Conservation (phyloP, 23 tunicate genomes). For the Pegea sp. region DNA sequence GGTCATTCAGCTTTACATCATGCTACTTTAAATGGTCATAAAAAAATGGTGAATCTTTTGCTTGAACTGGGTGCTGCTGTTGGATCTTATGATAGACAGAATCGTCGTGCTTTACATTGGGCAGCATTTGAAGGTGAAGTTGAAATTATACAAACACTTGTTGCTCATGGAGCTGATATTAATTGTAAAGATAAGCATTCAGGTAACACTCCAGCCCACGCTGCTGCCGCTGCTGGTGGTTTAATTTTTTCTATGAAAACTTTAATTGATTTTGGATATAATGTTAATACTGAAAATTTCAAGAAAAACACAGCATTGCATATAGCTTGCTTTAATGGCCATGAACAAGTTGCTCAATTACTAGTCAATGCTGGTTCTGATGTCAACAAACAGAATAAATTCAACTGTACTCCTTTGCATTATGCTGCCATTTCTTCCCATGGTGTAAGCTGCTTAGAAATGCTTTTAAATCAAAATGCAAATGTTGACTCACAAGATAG, state of each 20-base stretch:
- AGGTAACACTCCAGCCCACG: slow-evolving; percentile 85
- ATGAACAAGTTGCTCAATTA: slow-evolving; percentile 76
- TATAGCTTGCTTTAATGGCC: slow-evolving; percentile 85
- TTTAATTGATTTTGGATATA: slow-evolving; percentile 61
- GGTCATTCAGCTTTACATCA: slow-evolving; percentile 76
- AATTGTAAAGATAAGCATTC: slow-evolving; percentile 58
- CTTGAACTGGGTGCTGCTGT: slow-evolving; percentile 54
- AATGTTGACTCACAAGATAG: slow-evolving; percentile 57
- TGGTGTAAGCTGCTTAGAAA: slow-evolving; percentile 63
- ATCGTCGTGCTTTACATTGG: slow-evolving; percentile 81
- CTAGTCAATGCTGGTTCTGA: slow-evolving; percentile 61
- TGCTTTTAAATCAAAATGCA: slow-evolving; percentile 62
- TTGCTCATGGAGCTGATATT: slow-evolving; percentile 84
- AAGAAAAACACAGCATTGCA: slow-evolving; percentile 65
- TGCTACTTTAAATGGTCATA: slow-evolving; percentile 73
- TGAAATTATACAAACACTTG: slow-evolving; percentile 60
- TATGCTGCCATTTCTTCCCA: slow-evolving; percentile 84
- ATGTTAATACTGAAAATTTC: slow-evolving; percentile 50
- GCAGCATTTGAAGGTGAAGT: slow-evolving; percentile 90
- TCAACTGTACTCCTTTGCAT: slow-evolving; percentile 64
- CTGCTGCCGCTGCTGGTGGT: slow-evolving; percentile 86
- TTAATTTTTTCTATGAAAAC: slow-evolving; percentile 59
- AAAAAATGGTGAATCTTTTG: slow-evolving; percentile 44
- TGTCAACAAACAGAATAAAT: slow-evolving; percentile 33
- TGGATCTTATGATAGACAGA: slow-evolving; percentile 74